Evolutionary conservation across 2,888 invertebrate species (phyloP).

Genomic region (Physocephala rufipes): DNA sequence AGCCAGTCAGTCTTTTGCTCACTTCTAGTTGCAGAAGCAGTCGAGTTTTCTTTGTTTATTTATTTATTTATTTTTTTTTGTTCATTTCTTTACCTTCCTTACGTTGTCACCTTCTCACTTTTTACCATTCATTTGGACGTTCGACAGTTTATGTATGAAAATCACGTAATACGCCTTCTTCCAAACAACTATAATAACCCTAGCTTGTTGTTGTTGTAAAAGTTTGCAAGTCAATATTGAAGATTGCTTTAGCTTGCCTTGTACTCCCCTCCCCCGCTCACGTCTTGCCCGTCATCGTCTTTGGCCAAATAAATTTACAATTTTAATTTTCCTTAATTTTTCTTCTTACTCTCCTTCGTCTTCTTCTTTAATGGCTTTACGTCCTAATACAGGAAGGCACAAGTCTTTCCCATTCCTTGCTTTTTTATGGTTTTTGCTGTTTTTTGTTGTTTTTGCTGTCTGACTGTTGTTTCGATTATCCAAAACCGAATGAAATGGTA

Average conservation of each 20-base stretch:
- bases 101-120: neutral
- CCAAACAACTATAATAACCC: slow-evolving; percentile 33
- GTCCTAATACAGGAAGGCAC: neutral
- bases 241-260: too few relatives aligned
- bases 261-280: neutral
- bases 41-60: neutral
- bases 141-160: slow-evolving; percentile 34
- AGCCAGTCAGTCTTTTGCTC: neutral
- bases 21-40: too few relatives aligned
- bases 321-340: slow-evolving; percentile 28
- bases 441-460: too few relatives aligned
- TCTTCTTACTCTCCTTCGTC: neutral
- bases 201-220: slow-evolving; percentile 2
- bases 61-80: too few relatives aligned
- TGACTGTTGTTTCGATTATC: slow-evolving; percentile 16
- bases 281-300: too few relatives aligned
- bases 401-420: too few relatives aligned
- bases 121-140: neutral
- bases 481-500: neutral
- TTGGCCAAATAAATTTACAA: slow-evolving; percentile 25
- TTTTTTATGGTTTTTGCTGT: too few relatives aligned
- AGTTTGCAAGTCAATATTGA: neutral
- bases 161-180: slow-evolving; percentile 41
- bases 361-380: neutral
- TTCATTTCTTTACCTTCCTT: too few relatives aligned